Base-by-base conservation (phyloP, 2,113 vertebrate species). In the Pontoporia blainvillei region DNA sequence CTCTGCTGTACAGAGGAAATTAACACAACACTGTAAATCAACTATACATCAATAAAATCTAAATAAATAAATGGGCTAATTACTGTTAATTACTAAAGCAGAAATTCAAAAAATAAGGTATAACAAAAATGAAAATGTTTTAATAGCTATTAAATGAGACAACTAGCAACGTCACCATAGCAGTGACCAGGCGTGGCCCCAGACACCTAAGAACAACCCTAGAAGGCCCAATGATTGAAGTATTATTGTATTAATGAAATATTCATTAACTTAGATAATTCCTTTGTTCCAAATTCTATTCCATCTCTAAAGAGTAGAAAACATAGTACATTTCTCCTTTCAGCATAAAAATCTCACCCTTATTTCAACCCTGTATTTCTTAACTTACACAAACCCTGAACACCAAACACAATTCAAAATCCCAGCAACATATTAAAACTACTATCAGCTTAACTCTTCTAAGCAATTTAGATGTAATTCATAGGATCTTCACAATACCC, bases 381-480 rank as follows among this genome's bases (percentile, higher is more conserved):
- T 86, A 41, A 71, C 17, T 94, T 86, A 86, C 10, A 91, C n/a
- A 92, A 93, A 94, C 46, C 86, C 27, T 62, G 17, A 86, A 92
- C 27, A 76, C 52, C 41, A 76, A 95, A 95, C 49, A 54, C 1
- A 82, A 95, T 61, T 90, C 49, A 97, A 94, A 95, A 92, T 52
- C 8, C n/a, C 61, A 91, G 15, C 6, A 92, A 25, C 91, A 34
- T 89, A 44, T 61, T 91, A 94, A 61, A 67, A 83, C 18, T 46
- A 93, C 9, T 41, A 95, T 91, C 3, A 91, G 59, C 15, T 78
- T 75, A 92, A 34, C 17, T 61, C 54, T 57, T 87, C 5, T 52
- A 92, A 84, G 15, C 25, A 86, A 86, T 44, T 91, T 71, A 64
- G 9, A 64, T 44, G 27, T 54, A 94, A 92, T 41, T 87, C 54